phyloP scores from a whole-genome alignment of 2,797 vertebrate genomes.

The Cyclopterus lumpus region DNA sequence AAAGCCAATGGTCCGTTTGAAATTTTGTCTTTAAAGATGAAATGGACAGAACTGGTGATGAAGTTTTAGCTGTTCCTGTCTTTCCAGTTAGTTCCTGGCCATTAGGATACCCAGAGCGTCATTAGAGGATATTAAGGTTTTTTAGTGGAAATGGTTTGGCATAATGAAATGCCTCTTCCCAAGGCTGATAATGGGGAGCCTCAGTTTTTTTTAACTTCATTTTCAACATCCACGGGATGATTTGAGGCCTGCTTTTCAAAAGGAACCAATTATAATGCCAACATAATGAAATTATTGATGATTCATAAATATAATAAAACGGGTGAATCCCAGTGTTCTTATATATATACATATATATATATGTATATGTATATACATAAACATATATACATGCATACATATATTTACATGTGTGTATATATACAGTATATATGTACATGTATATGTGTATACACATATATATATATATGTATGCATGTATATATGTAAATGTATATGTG shows the following conservation, averaged over 20 bases:
- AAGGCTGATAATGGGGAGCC: slow-evolving; percentile 27
- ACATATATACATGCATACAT: no score
- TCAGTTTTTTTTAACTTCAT: slow-evolving; percentile 29
- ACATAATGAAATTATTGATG: neutral
- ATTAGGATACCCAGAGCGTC: slow-evolving; percentile 47
- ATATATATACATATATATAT: slow-evolving; percentile 2
- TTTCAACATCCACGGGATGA: slow-evolving; percentile 11
- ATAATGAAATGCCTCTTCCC: slow-evolving; percentile 39
- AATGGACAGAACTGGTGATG: slow-evolving; percentile 39
- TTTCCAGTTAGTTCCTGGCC: slow-evolving; percentile 50
- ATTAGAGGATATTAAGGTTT: slow-evolving; percentile 54
- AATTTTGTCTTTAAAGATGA: slow-evolving; percentile 50
- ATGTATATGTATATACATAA: no score
- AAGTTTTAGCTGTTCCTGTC: slow-evolving; percentile 35
- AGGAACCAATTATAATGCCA: neutral
- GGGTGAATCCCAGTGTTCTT: neutral
- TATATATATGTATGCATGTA: neutral
- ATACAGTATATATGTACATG: no score
- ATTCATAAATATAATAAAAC: neutral
- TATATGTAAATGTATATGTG: neutral
- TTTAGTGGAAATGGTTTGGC: slow-evolving; percentile 37
- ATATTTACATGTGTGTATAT: no score
- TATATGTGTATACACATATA: no score
- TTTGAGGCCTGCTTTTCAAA: neutral
- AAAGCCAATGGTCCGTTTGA: slow-evolving; percentile 43